Conservation (phyloP, 2,113 vertebrate genomes). For the Pelmatolapia mariae region DNA sequence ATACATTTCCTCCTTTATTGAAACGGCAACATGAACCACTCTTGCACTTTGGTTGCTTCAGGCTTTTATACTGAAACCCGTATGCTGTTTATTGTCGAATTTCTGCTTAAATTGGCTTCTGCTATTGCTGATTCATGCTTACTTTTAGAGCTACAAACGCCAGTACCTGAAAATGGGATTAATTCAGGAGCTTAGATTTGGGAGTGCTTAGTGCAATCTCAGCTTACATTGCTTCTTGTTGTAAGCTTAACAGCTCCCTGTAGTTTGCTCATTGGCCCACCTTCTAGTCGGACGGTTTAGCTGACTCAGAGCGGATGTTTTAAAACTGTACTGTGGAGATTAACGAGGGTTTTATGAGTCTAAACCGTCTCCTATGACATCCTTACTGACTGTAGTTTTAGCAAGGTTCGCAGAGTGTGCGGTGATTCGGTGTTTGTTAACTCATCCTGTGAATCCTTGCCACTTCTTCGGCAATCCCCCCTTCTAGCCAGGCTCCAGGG, state of each 20-base stretch:
- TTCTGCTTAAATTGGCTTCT: neutral
- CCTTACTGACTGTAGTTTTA: neutral
- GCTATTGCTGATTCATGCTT: neutral
- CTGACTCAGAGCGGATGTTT: neutral
- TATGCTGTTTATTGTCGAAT: neutral
- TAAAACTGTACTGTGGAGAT: neutral
- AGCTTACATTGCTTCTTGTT: neutral
- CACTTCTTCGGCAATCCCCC: conserved; percentile 3
- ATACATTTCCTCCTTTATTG: neutral
- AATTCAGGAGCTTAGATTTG: neutral
- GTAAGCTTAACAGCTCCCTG: neutral
- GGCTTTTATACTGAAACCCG: neutral
- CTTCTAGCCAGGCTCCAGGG: neutral
- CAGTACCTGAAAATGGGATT: neutral
- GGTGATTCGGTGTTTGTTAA: neutral
- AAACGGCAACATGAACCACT: neutral
- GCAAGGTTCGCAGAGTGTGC: neutral
- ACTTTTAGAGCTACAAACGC: neutral
- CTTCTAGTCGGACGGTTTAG: neutral
- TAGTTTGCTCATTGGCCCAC: conserved; percentile 6
- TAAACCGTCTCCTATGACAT: neutral
- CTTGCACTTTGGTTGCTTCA: neutral
- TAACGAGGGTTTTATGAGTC: neutral
- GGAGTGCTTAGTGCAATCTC: neutral
- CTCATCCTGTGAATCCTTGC: neutral